A percentile compares a stretch with the other conserved stretches of the same genome.
phyloP scores from a whole-genome alignment of 2,797 vertebrate species.

The Carcharodon carcharias region DNA sequence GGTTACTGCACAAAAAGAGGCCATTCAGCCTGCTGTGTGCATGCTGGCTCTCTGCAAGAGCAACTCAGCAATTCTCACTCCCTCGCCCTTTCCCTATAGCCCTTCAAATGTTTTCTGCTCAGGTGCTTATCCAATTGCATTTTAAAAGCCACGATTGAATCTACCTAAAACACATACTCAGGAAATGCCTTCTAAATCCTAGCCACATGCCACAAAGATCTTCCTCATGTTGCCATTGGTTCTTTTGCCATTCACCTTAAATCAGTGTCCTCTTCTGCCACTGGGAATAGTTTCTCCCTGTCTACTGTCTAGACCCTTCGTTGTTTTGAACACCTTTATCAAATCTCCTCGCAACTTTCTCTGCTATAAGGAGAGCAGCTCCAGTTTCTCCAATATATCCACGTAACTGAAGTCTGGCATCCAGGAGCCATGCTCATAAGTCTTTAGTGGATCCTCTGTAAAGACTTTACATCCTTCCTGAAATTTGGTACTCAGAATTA shows the following conservation, averaged over 20 bases:
- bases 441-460: background rate
- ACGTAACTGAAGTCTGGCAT: no score
- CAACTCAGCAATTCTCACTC: background rate
- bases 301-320: background rate
- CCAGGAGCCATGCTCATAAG: background rate
- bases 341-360: background rate
- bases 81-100: background rate
- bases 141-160: background rate
- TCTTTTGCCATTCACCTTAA: background rate
- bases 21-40: no score
- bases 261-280: background rate
- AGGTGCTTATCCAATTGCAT: background rate
- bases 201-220: background rate
- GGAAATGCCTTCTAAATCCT: background rate
- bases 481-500: background rate
- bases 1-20: background rate
- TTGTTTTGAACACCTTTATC: background rate
- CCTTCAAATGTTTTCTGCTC: background rate
- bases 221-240: background rate
- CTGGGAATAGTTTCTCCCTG: background rate
- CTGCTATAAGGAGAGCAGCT: background rate
- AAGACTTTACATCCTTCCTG: background rate
- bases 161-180: background rate
- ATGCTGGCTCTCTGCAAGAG: no score
- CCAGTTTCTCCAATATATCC: background rate